Evolutionary conservation across 2,113 vertebrate species (phyloP), one percentile per base, ranked within the genome.

Genomic region (Thalassoma bifasciatum): DNA sequence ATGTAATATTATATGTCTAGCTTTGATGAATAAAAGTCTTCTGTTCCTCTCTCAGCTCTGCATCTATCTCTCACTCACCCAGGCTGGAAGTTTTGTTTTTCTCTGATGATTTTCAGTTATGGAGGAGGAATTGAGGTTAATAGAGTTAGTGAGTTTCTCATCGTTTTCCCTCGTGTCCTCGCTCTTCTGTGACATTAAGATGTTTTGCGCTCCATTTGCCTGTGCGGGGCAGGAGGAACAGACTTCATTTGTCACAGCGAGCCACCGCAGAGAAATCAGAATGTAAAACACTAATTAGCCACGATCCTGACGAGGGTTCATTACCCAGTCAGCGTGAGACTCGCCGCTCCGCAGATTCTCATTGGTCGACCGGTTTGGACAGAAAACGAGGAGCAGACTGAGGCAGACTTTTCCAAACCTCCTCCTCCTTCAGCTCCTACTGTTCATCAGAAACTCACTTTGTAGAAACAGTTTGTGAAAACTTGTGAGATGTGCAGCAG

Each of bases 201-300:
- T 81, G 75, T 84, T 79, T 58, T 75, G 61, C 24, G 67, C 87
- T 86, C 77, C 70, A 79, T 83, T 79, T 77, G 82, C 78, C 50
- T 16, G 57, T 44, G 76, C 30, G 51, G 82, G 73, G 71, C 75
- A 69, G 71, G 72, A 69, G 47, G 69, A 82, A 57, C 68, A 78
- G 76, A 75, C 84, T 78, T 80, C 72, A 89, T 88, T 89, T 88
- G 81, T 86, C 86, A 86, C 79, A 72, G 66, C 60, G 66, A 77
- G 72, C 59, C 82, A 76, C 83, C 83, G 37, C 82, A 21, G 89
- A 90, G 84, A 86, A 89, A 89, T 90, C 83, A 73, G 46, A 86
- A 83, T 88, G 89, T 84, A 82, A 88, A 91, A 88, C 87, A 75
- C 81, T 88, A 93, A 92, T 92, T 87, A 90, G 86, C 79, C 52